Percentiles rank a stretch among this genome's conserved stretches.
phyloP scores from a whole-genome alignment of 2,888 invertebrate genomes.

The Idaea biselata region DNA sequence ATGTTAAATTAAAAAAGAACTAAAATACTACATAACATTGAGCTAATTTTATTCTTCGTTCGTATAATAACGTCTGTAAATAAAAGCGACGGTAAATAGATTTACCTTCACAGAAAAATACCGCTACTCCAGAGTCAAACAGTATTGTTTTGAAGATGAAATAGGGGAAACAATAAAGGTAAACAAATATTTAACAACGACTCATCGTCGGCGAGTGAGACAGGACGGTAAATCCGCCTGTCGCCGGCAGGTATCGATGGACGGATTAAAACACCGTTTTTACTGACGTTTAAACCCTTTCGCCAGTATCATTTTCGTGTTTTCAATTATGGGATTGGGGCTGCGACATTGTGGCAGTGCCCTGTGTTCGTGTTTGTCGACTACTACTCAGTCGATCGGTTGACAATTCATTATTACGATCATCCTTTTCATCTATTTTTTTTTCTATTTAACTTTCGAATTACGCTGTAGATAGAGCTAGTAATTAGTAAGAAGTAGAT shows the following conservation, averaged over 20 bases:
- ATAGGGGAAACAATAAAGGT: constrained; percentile 32
- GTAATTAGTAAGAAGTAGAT: no score
- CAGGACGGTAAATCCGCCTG: constrained; percentile 62
- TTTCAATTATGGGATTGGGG: constrained; percentile 52
- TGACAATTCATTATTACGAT: not conserved
- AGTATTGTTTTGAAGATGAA: constrained; percentile 30
- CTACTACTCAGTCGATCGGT: constrained; percentile 18
- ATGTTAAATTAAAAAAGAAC: no score
- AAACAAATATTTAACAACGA: constrained; percentile 38
- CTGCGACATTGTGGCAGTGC: constrained; percentile 31
- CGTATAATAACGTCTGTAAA: no score
- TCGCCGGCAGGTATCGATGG: constrained; percentile 72
- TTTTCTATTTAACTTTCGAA: no score
- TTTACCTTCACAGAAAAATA: not conserved
- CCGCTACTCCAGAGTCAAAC: constrained; percentile 30
- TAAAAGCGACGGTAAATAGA: no score
- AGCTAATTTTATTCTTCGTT: no score
- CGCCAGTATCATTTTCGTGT: constrained; percentile 54
- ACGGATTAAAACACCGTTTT: constrained; percentile 75
- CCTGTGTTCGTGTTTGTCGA: constrained; percentile 22
- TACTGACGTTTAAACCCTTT: constrained; percentile 64
- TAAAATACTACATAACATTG: no score
- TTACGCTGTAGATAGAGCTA: no score
- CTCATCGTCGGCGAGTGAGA: constrained; percentile 51
- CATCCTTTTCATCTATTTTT: no score